These are phyloP conservation scores for Chrysemys picta DNA, from an alignment of 2,113 vertebrate genomes.

Conservation along the genomic window DNA sequence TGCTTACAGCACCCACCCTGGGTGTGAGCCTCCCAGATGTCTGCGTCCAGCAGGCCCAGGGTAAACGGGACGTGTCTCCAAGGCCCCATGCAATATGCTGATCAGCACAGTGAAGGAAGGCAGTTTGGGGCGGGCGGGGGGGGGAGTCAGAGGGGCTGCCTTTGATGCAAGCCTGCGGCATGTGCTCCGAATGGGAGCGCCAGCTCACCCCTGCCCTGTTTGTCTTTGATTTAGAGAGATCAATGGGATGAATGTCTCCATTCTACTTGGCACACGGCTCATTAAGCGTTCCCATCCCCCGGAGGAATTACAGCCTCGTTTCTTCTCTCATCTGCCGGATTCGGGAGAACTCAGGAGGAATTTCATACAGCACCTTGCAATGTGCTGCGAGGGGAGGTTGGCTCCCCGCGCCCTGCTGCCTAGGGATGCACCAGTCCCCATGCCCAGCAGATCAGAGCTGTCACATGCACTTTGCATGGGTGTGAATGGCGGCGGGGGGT, in stretches of 20 bases:
- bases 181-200: not conserved
- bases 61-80: not conserved
- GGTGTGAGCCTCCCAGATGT: not conserved
- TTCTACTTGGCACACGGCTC: not conserved
- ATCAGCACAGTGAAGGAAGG: not conserved
- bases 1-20: not conserved
- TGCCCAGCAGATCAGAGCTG: not conserved
- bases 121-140: no score
- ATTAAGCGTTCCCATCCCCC: not conserved
- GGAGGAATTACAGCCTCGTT: not conserved
- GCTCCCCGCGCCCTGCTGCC: not conserved
- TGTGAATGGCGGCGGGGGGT: not conserved
- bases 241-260: not conserved
- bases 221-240: not conserved
- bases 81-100: not conserved
- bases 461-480: not conserved
- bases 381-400: not conserved
- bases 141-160: not conserved
- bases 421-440: not conserved
- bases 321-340: not conserved
- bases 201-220: not conserved
- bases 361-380: not conserved
- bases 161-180: not conserved
- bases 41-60: not conserved
- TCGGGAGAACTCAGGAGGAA: not conserved